Evolutionary conservation across 2,113 vertebrate species (phyloP).

Genomic region (Muntiacus reevesi): DNA sequence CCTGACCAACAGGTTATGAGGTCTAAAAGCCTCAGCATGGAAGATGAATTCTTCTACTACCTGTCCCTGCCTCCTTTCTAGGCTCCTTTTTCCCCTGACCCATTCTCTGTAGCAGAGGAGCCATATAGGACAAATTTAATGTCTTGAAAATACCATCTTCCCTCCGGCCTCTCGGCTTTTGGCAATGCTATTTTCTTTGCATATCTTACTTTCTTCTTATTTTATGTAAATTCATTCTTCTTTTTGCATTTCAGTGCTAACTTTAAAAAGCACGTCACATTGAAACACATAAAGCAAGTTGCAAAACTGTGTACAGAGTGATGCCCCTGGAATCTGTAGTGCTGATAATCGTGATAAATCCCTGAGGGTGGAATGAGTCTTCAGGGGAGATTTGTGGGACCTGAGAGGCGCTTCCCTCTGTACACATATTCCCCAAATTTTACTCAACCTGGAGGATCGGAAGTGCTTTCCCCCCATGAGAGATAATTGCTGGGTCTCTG

Average conservation of each 20-base stretch:
- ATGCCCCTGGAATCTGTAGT: background rate
- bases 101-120: background rate
- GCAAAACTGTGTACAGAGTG: background rate
- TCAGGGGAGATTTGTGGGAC: background rate
- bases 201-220: background rate
- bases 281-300: background rate
- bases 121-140: background rate
- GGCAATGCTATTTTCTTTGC: background rate
- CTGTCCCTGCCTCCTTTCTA: background rate
- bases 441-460: background rate
- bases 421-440: background rate
- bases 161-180: background rate
- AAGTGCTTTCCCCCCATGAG: background rate
- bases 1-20: background rate
- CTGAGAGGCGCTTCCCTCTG: background rate
- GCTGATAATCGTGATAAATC: background rate
- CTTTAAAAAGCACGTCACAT: background rate
- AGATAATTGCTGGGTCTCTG: background rate
- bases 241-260: background rate
- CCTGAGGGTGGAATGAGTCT: background rate
- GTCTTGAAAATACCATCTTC: background rate
- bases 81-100: background rate
- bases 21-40: background rate
- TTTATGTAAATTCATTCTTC: background rate
- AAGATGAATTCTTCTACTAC: background rate